Percentiles rank a stretch among this genome's conserved stretches.
These are phyloP conservation scores for Chelonoidis abingdonii DNA, from an alignment of 2,113 vertebrate species.

Conservation along the genomic window DNA sequence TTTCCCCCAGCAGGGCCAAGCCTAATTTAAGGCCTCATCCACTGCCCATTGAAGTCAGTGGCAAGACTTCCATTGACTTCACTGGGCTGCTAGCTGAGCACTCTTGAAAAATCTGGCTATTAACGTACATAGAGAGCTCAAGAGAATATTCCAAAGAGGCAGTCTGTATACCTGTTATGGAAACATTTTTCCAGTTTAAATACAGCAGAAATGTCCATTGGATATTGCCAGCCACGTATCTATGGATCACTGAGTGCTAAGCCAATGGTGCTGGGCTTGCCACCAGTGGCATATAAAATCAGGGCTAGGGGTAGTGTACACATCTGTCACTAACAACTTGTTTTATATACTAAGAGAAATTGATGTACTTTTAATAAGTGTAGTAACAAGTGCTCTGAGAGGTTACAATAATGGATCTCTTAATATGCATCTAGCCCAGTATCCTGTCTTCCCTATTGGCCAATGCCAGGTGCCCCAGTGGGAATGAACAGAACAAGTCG, in stretches of 20 bases:
- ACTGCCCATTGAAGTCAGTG: neutral
- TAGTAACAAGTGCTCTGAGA: neutral
- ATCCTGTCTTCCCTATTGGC: no score
- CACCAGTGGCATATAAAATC: neutral
- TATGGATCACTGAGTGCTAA: neutral
- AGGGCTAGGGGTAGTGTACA: neutral
- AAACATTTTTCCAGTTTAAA: neutral
- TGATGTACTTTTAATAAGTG: neutral
- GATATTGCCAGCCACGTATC: neutral
- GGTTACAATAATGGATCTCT: neutral
- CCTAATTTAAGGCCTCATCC: neutral
- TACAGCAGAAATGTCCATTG: neutral
- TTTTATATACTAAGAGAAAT: neutral
- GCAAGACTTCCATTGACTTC: neutral
- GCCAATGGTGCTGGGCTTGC: neutral
- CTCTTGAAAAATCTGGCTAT: neutral
- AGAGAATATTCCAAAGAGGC: neutral
- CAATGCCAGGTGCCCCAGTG: no score
- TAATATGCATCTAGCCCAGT: neutral
- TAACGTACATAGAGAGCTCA: neutral
- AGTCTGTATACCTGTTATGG: neutral
- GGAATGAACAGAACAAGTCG: no score
- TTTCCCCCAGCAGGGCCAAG: neutral
- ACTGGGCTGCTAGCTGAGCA: neutral
- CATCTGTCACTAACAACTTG: neutral